A percentile compares a stretch with the other conserved stretches of the same genome.
Conservation (phyloP, 2,888 invertebrate genomes). For the Acleris laterana region DNA sequence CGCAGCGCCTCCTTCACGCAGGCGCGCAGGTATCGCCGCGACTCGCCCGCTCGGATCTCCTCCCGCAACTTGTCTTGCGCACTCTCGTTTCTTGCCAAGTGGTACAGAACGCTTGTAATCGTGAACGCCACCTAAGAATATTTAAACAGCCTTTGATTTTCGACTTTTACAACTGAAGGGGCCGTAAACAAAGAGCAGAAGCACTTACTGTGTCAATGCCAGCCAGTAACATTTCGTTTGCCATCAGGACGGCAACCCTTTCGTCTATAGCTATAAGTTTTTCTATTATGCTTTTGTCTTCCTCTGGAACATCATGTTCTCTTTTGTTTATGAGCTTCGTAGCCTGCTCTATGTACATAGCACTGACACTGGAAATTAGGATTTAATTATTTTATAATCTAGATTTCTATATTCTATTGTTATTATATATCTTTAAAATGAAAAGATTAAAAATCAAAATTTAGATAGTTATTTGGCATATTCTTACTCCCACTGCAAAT, state of each 20-base stretch:
- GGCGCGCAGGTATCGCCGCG: slow-evolving; percentile 82
- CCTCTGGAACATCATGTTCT: slow-evolving; percentile 64
- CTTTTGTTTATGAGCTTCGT: slow-evolving; percentile 58
- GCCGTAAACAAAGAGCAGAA: not conserved
- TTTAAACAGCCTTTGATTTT: not conserved
- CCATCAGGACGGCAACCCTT: slow-evolving; percentile 86
- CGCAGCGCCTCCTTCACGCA: slow-evolving; percentile 86
- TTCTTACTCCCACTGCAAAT: slow-evolving; percentile 74
- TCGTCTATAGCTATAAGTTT: slow-evolving; percentile 86
- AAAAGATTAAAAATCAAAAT: no score
- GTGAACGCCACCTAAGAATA: slow-evolving; percentile 69
- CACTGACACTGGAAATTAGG: slow-evolving; percentile 55
- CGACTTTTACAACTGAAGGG: no score
- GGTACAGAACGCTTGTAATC: slow-evolving; percentile 75
- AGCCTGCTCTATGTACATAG: slow-evolving; percentile 61
- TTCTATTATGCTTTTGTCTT: slow-evolving; percentile 86
- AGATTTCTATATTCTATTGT: not conserved
- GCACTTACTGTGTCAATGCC: slow-evolving; percentile 88
- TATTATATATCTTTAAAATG: no score
- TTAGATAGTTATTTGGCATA: not conserved
- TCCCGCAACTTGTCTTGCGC: slow-evolving; percentile 79
- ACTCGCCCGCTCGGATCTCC: slow-evolving; percentile 58
- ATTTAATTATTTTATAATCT: not conserved
- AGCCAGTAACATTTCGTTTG: slow-evolving; percentile 88
- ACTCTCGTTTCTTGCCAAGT: slow-evolving; percentile 79